Percentiles rank a stretch among this genome's conserved stretches.
phyloP scores from a whole-genome alignment of 2,113 vertebrate species.

The Bolborhynchus lineola region DNA sequence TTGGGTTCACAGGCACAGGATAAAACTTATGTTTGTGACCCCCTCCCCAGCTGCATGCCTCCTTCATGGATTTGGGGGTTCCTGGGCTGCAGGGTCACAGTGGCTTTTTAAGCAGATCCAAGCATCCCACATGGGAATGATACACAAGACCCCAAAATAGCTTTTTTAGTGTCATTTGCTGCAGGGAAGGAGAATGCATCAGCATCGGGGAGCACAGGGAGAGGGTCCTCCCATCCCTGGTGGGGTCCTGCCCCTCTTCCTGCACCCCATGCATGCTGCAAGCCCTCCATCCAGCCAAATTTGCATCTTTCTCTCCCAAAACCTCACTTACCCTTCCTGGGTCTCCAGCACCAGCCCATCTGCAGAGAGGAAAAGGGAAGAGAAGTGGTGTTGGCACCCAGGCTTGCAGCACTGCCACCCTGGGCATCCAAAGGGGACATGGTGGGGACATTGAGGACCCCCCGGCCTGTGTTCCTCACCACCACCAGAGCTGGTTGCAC shows the following conservation, averaged over 20 bases:
- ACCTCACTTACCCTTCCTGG: neutral
- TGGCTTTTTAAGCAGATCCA: neutral
- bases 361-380: neutral
- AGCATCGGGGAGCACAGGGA: accelerated
- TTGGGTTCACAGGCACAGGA: neutral
- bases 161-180: neutral
- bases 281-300: neutral
- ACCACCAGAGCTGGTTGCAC: neutral
- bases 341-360: neutral
- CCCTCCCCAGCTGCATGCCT: neutral
- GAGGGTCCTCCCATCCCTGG: neutral
- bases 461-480: neutral
- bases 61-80: neutral
- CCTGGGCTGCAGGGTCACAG: neutral
- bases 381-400: neutral
- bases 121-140: neutral
- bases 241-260: neutral
- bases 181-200: neutral
- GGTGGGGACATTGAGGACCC: neutral
- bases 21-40: too few species aligned
- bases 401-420: neutral
- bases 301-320: neutral
- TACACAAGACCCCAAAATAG: neutral
- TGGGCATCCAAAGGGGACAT: neutral
- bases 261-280: neutral